phyloP scores from a whole-genome alignment of 2,888 invertebrate genomes.

The Didymodactylos carnosus region DNA sequence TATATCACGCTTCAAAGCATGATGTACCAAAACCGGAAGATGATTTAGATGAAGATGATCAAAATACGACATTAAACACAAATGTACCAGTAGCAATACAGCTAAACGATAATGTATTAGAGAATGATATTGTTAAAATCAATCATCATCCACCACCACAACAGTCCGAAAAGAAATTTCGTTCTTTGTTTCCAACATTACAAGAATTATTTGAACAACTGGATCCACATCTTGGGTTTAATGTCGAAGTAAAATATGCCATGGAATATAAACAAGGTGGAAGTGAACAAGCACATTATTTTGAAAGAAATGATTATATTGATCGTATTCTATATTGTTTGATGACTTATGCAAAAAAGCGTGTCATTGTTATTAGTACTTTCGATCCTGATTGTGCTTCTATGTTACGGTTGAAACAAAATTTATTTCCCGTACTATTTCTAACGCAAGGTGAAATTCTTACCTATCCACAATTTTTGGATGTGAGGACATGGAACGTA shows the following conservation, averaged over 20 bases:
- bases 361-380: background rate
- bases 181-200: slow-evolving; percentile 55
- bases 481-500: slow-evolving; percentile 30
- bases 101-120: background rate
- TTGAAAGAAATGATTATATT: slow-evolving; percentile 71
- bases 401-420: slow-evolving; percentile 70
- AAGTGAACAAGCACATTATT: slow-evolving; percentile 16
- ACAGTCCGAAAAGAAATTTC: background rate
- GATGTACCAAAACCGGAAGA: background rate
- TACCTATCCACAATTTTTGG: slow-evolving; percentile 58
- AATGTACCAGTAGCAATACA: background rate
- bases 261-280: slow-evolving; percentile 37
- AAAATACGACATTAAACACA: background rate
- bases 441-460: slow-evolving; percentile 57
- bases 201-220: slow-evolving; percentile 58
- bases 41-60: background rate
- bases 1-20: background rate
- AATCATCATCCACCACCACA: background rate
- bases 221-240: slow-evolving; percentile 71
- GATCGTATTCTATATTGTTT: slow-evolving; percentile 68
- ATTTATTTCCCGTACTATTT: slow-evolving; percentile 85
- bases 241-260: slow-evolving; percentile 91
- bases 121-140: background rate
- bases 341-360: slow-evolving; percentile 49
- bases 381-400: slow-evolving; percentile 15